Base-by-base conservation (phyloP, 2,888 invertebrate genomes). In the Blomia tropicalis region DNA sequence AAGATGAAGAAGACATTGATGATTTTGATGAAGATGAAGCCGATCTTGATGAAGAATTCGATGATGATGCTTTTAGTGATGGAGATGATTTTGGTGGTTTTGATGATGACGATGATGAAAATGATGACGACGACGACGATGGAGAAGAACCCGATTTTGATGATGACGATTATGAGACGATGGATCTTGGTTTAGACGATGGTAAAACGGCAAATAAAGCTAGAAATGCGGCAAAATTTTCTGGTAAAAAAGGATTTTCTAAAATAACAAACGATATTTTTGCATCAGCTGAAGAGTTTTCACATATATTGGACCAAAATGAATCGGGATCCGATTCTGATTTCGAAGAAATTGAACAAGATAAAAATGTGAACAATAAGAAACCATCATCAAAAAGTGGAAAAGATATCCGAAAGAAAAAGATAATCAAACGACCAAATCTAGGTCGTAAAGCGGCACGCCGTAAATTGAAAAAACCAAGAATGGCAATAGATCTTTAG, bases 1-100 rank as follows among this genome's bases (percentile, higher is more conserved):
- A 69, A 67, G 66, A 66, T n/a, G 67, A n/a, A 14, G 51, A 47
- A 27, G 51, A 68, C 23, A 69, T 70, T 31, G 63, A 67, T 41
- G 69, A 69, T 47, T 68, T 69, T 19, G 77, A 76, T 19, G 77
- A 76, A 71, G 73, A 73, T 14, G 76, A 78, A 1, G 77, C 77
- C 29, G 72, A 68, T 36, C 69, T 67, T 58, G 69, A 69, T 32
- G 68, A 76, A 63, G 76, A 77, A 69, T 68, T 71, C 25, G 63
- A 70, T 19, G 71, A 71, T 59, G 71, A 71, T 53, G 62, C 68
- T 23, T 69, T 70, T 41, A 68, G 70, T 61, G 70, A 64, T 59
- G 71, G 70, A 67, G 70, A 70, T 61, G 71, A 72, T 30, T 69
- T 71, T 66, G 70, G 71, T 63, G 64, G 67, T 60, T 69, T 68